These are phyloP conservation scores for Bungarus multicinctus DNA, from an alignment of 2,113 vertebrate genomes.

Conservation along the genomic window DNA sequence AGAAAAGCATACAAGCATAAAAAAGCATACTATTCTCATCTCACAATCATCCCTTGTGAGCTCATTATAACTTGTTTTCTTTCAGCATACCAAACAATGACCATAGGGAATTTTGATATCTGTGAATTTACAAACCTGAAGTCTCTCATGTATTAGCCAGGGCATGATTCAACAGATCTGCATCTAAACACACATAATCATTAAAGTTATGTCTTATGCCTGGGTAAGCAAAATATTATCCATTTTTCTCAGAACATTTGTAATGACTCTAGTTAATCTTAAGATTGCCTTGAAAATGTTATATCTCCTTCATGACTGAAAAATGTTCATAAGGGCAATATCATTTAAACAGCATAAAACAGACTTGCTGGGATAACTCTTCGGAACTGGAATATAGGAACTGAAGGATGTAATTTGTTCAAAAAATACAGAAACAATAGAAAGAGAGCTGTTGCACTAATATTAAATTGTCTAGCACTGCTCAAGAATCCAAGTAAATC, in stretches of 20 bases:
- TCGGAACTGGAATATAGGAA: background rate
- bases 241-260: background rate
- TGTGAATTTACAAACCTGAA: background rate
- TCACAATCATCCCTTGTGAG: slow-evolving; percentile 34
- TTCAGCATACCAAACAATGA: background rate
- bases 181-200: background rate
- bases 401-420: background rate
- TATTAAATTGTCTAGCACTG: background rate
- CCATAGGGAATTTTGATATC: background rate
- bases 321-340: background rate
- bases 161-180: background rate
- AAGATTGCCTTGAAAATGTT: background rate
- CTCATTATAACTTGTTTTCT: slow-evolving; percentile 43
- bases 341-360: background rate
- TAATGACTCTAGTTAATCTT: background rate
- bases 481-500: background rate
- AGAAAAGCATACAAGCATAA: background rate
- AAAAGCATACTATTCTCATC: background rate
- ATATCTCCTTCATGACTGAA: background rate
- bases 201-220: slow-evolving; percentile 23
- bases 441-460: background rate
- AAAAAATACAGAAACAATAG: background rate
- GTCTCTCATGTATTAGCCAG: background rate
- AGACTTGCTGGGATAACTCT: background rate
- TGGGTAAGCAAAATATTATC: background rate